These are phyloP conservation scores for Pectinophora gossypiella DNA, from an alignment of 1,140 invertebrate species.

Conservation along the genomic window DNA sequence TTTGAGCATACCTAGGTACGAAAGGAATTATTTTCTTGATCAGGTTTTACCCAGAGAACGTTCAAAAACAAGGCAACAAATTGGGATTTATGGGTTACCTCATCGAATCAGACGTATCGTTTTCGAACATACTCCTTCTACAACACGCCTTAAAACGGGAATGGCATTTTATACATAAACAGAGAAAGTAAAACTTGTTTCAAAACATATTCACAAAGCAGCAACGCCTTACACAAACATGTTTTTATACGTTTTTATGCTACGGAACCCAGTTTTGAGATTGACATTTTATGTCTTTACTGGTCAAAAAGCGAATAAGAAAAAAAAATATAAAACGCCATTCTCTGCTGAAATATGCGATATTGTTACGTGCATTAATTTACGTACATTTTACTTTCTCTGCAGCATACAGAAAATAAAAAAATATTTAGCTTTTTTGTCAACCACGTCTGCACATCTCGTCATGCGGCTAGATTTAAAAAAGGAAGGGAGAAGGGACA, in stretches of 20 bases:
- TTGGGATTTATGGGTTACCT: too few relatives aligned
- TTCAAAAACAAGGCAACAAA: too few relatives aligned
- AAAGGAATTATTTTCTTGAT: too few relatives aligned
- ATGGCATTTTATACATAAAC: slow-evolving; percentile 43
- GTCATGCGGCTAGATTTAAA: slow-evolving; percentile 30
- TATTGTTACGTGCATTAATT: background rate
- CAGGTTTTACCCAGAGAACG: too few relatives aligned
- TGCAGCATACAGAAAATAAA: slow-evolving; percentile 39
- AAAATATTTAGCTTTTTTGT: background rate
- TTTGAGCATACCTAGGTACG: too few relatives aligned
- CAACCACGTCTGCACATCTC: background rate
- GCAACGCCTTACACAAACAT: background rate
- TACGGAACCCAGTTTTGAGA: background rate
- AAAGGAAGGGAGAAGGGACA: slow-evolving; percentile 18
- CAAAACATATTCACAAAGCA: background rate
- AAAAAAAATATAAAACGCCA: slow-evolving; percentile 37
- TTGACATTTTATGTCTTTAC: slow-evolving; percentile 2
- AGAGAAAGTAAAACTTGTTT: slow-evolving; percentile 45
- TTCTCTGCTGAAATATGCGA: slow-evolving; percentile 23
- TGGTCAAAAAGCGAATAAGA: background rate
- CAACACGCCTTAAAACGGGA: too few relatives aligned
- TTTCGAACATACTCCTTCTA: too few relatives aligned
- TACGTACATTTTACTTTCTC: slow-evolving; percentile 68
- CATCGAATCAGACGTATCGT: too few relatives aligned
- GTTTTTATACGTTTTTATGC: background rate